Percentiles rank a stretch among this genome's conserved stretches.
phyloP scores from a whole-genome alignment of 2,797 vertebrate genomes.

The Spea hammondii region DNA sequence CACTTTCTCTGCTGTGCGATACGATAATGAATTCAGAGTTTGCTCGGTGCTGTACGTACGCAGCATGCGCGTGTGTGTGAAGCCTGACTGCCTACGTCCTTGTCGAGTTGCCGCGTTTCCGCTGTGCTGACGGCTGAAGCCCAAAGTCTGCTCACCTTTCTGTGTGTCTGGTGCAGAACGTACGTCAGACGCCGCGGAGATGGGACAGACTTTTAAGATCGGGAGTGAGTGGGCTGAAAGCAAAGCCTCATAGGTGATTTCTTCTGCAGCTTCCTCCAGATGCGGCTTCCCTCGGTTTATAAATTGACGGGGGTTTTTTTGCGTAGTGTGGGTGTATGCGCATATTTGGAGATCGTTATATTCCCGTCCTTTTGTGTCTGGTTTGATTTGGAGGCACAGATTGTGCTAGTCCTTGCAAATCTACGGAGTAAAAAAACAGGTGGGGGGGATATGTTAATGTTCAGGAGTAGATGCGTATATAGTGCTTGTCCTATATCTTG shows the following conservation, averaged over 20 bases:
- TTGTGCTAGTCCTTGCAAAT: not conserved
- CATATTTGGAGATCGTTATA: constrained; percentile 16
- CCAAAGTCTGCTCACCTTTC: constrained; percentile 40
- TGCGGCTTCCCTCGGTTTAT: constrained; percentile 36
- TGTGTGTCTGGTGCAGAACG: constrained; percentile 42
- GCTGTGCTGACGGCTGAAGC: constrained; percentile 35
- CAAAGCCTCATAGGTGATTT: constrained; percentile 2
- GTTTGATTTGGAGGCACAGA: constrained; percentile 21
- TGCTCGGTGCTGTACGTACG: not conserved
- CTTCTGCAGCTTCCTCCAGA: constrained; percentile 11
- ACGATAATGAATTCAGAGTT: no score
- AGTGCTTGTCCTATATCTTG: no score
- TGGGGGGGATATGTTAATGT: not conserved
- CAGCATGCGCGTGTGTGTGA: constrained; percentile 15
- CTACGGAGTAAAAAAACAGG: not conserved
- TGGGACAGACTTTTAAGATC: constrained; percentile 39
- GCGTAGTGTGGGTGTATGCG: constrained; percentile 18
- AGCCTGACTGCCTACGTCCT: constrained; percentile 8
- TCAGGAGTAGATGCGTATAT: no score
- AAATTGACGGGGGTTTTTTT: constrained; percentile 19
- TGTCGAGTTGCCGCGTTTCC: constrained; percentile 26
- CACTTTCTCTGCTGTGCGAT: no score
- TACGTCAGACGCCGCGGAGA: constrained; percentile 38
- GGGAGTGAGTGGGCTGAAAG: constrained; percentile 31
- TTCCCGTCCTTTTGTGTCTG: constrained; percentile 33